Evolutionary conservation across 2,797 vertebrate species (phyloP).

Genomic region (Myoxocephalus aenaeus): DNA sequence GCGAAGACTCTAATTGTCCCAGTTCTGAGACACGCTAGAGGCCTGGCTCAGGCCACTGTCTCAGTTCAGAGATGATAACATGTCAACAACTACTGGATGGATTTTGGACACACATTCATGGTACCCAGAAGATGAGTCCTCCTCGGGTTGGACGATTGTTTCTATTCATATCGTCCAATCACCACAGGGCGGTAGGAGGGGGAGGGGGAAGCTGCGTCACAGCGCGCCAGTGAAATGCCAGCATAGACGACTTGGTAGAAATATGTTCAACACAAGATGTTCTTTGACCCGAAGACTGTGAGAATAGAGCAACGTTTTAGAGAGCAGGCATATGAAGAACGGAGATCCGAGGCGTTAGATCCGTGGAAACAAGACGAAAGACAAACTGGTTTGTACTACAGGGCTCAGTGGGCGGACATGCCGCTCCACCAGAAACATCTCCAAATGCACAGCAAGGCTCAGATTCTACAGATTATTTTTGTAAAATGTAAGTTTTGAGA

Average conservation of each 20-base stretch:
- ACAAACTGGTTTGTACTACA: not conserved
- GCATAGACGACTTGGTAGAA: too few relatives aligned
- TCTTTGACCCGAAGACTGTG: too few relatives aligned
- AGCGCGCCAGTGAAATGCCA: too few relatives aligned
- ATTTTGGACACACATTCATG: not conserved
- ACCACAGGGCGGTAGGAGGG: too few relatives aligned
- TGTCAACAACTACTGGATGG: not conserved
- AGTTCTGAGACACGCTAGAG: not conserved
- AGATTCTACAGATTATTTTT: too few relatives aligned
- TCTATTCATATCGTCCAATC: not conserved
- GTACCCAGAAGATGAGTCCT: not conserved
- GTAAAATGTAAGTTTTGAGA: too few relatives aligned
- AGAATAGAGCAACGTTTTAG: too few relatives aligned
- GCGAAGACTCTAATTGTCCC: not conserved
- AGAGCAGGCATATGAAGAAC: too few relatives aligned
- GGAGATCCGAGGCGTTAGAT: too few relatives aligned
- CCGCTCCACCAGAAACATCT: not conserved
- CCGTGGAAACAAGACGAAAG: not conserved
- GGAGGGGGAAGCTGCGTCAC: too few relatives aligned
- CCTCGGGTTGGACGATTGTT: not conserved
- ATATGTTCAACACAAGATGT: too few relatives aligned
- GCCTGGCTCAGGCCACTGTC: not conserved
- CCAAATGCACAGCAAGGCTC: not conserved
- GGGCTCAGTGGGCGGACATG: not conserved
- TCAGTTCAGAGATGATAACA: not conserved